Evolutionary conservation across 2,113 vertebrate genomes (phyloP).

Genomic region (Sciurus niger): DNA sequence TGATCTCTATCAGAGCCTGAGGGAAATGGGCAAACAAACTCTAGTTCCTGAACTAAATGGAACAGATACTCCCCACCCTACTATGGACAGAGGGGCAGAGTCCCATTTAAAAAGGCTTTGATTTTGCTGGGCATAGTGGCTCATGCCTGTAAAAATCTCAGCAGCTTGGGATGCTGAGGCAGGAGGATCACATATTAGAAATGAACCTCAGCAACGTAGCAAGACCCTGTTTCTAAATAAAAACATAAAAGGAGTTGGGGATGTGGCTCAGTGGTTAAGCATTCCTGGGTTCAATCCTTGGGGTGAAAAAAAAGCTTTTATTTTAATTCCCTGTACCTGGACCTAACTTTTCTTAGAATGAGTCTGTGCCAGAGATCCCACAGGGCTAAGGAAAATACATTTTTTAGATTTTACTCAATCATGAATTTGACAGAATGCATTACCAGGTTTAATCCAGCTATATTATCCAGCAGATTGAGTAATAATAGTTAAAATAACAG

Average conservation of each 20-base stretch:
- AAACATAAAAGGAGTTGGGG: no score
- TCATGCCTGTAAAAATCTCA: no score
- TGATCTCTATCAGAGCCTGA: background rate
- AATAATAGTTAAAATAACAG: background rate
- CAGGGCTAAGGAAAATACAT: background rate
- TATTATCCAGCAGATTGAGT: background rate
- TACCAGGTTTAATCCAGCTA: background rate
- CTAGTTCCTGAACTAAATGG: background rate
- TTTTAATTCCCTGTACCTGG: background rate
- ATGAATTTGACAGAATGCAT: background rate
- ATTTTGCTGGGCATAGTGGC: background rate
- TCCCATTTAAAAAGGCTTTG: background rate
- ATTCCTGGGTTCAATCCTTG: no score
- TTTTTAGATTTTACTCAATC: background rate
- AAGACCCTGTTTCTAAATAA: no score
- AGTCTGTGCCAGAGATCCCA: background rate
- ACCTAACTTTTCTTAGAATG: conserved; percentile 24
- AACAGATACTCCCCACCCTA: background rate
- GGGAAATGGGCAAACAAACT: background rate
- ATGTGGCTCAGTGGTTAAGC: no score
- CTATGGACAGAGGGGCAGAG: background rate
- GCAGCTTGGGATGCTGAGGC: no score
- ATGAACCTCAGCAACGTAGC: no score
- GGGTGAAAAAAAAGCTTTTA: background rate
- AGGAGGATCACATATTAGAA: no score